Conservation (phyloP, 53 echinoderm and acorn worm genomes). For the Henricia sp. region DNA sequence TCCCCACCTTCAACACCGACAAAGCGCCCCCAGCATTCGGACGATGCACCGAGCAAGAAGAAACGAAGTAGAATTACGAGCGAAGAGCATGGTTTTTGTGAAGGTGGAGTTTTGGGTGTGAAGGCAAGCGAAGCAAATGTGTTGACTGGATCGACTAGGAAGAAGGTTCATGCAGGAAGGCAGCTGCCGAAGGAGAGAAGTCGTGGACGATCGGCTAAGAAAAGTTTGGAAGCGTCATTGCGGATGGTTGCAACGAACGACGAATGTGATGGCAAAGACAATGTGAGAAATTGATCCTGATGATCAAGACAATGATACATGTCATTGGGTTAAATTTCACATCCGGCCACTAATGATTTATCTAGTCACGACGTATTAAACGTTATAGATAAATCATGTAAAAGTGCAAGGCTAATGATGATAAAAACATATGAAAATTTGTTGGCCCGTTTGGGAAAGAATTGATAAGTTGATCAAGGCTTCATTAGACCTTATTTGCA, state of each 20-base stretch:
- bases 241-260: slow-evolving; percentile 2
- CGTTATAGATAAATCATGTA: too few species aligned
- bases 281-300: neutral
- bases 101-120: neutral
- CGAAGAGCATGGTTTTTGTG: neutral
- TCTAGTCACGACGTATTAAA: too few species aligned
- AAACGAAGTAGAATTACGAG: slow-evolving; percentile 56
- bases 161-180: slow-evolving; percentile 19
- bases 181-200: neutral
- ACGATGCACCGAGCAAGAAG: slow-evolving; percentile 47
- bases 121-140: neutral
- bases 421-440: too few species aligned
- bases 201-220: slow-evolving; percentile 52
- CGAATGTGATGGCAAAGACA: neutral
- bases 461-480: too few species aligned
- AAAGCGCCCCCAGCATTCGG: slow-evolving; percentile 46
- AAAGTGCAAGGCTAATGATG: too few species aligned
- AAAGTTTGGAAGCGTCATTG: slow-evolving; percentile 55
- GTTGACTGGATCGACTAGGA: neutral
- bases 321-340: too few species aligned
- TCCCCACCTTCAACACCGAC: slow-evolving; percentile 71
- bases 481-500: too few species aligned
- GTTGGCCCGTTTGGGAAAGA: too few species aligned
- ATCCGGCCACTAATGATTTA: too few species aligned
- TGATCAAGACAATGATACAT: too few species aligned